Evolutionary conservation across 2,888 invertebrate species (phyloP).

Genomic region (Anoncus sp.): DNA sequence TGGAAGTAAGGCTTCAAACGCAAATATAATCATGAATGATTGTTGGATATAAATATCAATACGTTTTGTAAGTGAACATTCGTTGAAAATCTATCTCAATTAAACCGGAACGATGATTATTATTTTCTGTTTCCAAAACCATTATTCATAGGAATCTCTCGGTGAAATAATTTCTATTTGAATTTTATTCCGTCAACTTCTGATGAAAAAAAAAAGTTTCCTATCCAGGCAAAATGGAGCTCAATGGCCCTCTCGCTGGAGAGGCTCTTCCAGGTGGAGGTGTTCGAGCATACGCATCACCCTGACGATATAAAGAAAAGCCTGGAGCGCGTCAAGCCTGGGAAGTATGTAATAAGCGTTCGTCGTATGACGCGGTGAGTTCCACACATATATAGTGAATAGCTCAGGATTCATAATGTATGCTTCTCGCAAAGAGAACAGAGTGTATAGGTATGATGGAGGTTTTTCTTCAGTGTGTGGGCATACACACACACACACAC

Average conservation of each 20-base stretch:
- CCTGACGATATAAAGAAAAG: conserved; percentile 23
- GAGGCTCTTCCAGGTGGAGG: conserved; percentile 20
- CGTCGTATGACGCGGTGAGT: conserved; percentile 23
- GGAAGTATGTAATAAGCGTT: conserved; percentile 49
- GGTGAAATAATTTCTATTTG: neutral
- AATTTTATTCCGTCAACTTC: neutral
- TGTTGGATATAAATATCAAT: no score
- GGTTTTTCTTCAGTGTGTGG: conserved; percentile 29
- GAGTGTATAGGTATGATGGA: conserved; percentile 28
- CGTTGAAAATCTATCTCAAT: no score
- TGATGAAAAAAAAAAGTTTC: neutral
- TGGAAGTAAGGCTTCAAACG: neutral
- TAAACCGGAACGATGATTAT: no score
- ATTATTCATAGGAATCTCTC: neutral
- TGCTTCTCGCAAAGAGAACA: conserved; percentile 25
- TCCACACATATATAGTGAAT: conserved; percentile 29
- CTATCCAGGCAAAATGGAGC: neutral
- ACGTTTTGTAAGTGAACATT: no score
- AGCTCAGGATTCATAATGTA: conserved; percentile 46
- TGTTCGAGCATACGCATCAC: conserved; percentile 28
- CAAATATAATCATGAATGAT: no score
- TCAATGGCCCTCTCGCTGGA: conserved; percentile 1
- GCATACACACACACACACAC: conserved; percentile 26
- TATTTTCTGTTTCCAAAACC: no score
- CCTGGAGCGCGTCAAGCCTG: conserved; percentile 36